A percentile compares a stretch with the other conserved stretches of the same genome.
Evolutionary conservation across 2,797 vertebrate species (phyloP).

Genomic region (Leptatherina wallacei): DNA sequence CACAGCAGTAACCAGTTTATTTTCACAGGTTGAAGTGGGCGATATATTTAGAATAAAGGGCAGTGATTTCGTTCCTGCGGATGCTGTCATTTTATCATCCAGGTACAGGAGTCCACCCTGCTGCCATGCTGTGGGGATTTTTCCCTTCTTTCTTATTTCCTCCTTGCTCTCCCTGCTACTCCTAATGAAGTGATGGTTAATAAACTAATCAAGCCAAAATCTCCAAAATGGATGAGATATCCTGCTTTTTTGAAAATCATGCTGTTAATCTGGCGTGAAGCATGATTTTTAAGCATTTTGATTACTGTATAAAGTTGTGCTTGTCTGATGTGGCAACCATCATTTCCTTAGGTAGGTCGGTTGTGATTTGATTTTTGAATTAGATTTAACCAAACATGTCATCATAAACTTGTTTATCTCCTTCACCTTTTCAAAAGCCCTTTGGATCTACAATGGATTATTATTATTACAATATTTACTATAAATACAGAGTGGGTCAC

Average conservation of each 20-base stretch:
- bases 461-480: background rate
- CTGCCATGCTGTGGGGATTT: conserved; percentile 84
- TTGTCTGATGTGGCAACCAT: conserved; percentile 45
- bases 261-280: background rate
- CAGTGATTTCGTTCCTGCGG: conserved; percentile 96
- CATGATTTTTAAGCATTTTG: background rate
- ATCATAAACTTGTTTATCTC: conserved; percentile 55
- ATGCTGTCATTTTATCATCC: conserved; percentile 96
- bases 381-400: conserved; percentile 54
- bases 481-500: background rate
- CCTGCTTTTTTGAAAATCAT: background rate
- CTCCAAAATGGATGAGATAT: background rate
- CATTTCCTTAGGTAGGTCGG: conserved; percentile 68
- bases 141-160: conserved; percentile 66
- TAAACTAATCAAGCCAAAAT: background rate
- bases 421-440: conserved; percentile 77
- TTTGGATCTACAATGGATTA: conserved; percentile 31
- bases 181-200: conserved; percentile 89
- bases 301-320: background rate
- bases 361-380: conserved; percentile 55
- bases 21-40: conserved; percentile 96
- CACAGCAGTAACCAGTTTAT: conserved; percentile 89
- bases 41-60: conserved; percentile 98
- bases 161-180: conserved; percentile 34
- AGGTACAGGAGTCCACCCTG: conserved; percentile 91